Base-by-base conservation (phyloP, 2,797 vertebrate species). In the Synanceia verrucosa region DNA sequence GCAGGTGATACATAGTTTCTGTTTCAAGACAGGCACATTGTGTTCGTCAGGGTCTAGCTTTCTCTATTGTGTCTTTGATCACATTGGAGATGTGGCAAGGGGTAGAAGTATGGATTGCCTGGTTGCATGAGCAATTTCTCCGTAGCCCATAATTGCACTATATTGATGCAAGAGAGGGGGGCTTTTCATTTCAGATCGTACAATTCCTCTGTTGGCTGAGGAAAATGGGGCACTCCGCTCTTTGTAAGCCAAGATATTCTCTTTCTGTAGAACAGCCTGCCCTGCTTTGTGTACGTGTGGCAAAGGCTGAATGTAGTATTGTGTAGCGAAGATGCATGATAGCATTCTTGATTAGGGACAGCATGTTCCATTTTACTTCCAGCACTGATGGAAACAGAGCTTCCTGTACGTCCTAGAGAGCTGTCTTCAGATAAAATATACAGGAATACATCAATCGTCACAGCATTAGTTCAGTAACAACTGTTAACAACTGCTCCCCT, bases 31-130 rank as follows among this genome's bases (percentile, higher is more conserved):
- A 67, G 51, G 52, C 63, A 64, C 72, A 68, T 33, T 79, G 58
- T 48, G 52, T 65, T 23, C 69, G 70, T 33, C 4, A 12, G 41
- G 63, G 70, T 77, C 70, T 50, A 53, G 50, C 66, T 67, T 69
- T 74, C 67, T 41, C 65, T 50, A 46, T 78, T 86, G 61, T 81
- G 61, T 81, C 64, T 84, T 53, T 90, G 86, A 92, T 86, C 86
- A 71, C 73, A 78, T 90, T 85, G 87, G 78, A 90, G 73, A 82
- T 80, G 85, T 84, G 79, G 79, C 66, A 85, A 89, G 82, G 86
- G 84, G 85, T 79, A 89, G 85, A 81, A 84, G 68, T 90, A 92
- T 92, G 85, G 91, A 92, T 92, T 87, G 85, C 79, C 78, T 86
- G 63, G 83, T 84, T 89, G 85, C 89, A 88, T 86, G 83, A 91